Evolutionary conservation across 1,140 invertebrate species (phyloP).

Genomic region (Cyphomyrmex costatus): DNA sequence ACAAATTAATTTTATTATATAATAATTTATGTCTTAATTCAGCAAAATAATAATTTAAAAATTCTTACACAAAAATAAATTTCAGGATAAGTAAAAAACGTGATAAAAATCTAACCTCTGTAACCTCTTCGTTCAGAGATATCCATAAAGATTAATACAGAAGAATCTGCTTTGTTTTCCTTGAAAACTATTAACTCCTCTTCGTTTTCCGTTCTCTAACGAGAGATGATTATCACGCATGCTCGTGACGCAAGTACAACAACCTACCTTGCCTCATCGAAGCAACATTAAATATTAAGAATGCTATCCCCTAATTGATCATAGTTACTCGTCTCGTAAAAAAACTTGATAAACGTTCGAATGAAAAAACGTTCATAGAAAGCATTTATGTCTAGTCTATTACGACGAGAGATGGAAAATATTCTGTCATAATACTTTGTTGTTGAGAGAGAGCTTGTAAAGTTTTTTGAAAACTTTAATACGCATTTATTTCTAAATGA

Average conservation of each 20-base stretch:
- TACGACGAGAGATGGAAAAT: background rate
- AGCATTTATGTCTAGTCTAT: background rate
- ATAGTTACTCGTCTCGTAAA: background rate
- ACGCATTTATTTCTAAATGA: background rate
- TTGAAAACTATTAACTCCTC: background rate
- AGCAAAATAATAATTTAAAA: background rate
- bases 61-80: background rate
- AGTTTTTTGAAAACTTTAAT: background rate
- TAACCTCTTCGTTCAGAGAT: background rate
- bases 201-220: background rate
- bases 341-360: background rate
- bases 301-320: background rate
- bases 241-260: background rate
- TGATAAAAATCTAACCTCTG: constrained; percentile 23
- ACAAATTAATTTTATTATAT: background rate
- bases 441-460: background rate
- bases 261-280: background rate
- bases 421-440: background rate
- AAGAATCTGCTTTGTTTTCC: background rate
- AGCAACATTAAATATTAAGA: constrained; percentile 36
- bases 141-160: background rate
- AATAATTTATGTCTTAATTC: background rate
- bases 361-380: background rate
- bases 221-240: background rate
- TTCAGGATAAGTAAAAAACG: background rate